These are phyloP conservation scores for Pollenia griseotomentosa DNA, from an alignment of 2,888 invertebrate species.

Conservation along the genomic window DNA sequence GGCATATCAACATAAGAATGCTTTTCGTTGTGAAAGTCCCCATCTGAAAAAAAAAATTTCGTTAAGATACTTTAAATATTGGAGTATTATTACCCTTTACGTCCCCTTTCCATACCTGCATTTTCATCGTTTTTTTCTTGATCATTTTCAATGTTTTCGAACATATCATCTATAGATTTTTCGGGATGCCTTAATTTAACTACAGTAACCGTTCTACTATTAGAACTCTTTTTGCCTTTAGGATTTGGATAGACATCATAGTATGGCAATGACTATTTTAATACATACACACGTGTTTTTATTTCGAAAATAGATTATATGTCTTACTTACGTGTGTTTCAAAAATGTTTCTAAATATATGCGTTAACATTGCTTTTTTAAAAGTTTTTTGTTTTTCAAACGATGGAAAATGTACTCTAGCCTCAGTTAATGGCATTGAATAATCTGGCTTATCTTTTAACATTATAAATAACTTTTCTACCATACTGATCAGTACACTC, in stretches of 20 bases:
- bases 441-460: constrained; percentile 85
- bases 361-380: constrained; percentile 78
- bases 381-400: constrained; percentile 74
- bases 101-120: constrained; percentile 58
- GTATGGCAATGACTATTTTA: constrained; percentile 68
- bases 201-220: constrained; percentile 84
- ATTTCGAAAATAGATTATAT: neutral
- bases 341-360: constrained; percentile 86
- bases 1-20: constrained; percentile 82
- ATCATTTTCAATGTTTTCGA: constrained; percentile 85
- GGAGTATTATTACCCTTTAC: no score
- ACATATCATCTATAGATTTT: constrained; percentile 84
- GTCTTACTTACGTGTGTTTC: constrained; percentile 84
- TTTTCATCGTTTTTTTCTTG: constrained; percentile 83
- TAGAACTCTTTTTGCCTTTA: constrained; percentile 67
- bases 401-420: constrained; percentile 82
- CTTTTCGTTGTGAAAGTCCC: constrained; percentile 76
- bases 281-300: neutral
- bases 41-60: constrained; percentile 37
- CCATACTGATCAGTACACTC: constrained; percentile 84
- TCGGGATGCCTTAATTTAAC: constrained; percentile 86
- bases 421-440: constrained; percentile 85
- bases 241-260: constrained; percentile 58
- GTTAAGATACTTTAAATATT: neutral
- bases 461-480: constrained; percentile 79